Base-by-base conservation (phyloP, 2,888 invertebrate species). In the Amorpha juglandis region DNA sequence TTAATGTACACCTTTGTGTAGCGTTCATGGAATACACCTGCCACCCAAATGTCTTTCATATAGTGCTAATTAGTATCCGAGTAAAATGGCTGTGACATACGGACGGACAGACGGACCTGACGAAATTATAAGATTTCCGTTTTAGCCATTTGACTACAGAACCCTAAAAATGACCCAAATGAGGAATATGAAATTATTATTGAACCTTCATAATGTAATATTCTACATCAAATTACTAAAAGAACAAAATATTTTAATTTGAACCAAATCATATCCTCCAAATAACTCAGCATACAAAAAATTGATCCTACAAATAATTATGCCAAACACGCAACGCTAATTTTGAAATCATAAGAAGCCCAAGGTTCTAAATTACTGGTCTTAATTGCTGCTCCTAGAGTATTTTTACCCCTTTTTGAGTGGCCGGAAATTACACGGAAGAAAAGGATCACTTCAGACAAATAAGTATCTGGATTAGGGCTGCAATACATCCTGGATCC, bases 391-490 rank as follows among this genome's bases (percentile, higher is more conserved):
- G 58, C 74, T 77, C 78, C 80, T 76, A 75, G 69, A 78, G 72
- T 76, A 70, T 78, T 80, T 78, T 80, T 78, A 78, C 77, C 83
- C 84, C 79, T 81, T 82, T 83, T 87, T 83, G 73, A 80, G 80
- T 78, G 75, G 82, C 75, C 86, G 90, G 89, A 90, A 91, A 91
- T 91, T 89, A 83, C 83, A 80, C 83, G 89, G 88, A 90, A 89
- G 83, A 82, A 84, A 85, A 79, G 83, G 86, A 86, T 86, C 79
- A 80, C 86, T 88, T 83, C 78, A 82, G 77, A 76, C 80, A 82
- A 87, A 89, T 85, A 86, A 84, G 83, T 81, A 80, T 83, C 82
- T 83, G 82, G 82, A 89, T 90, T 89, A 86, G 82, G 72, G 76
- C 80, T 84, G 62, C 62, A 35, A 47, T 45, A 45, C 55, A 16